Evolutionary conservation across 2,888 invertebrate species (phyloP), one percentile per base, ranked within the genome.

Genomic region (Caenorhabditis sp.): DNA sequence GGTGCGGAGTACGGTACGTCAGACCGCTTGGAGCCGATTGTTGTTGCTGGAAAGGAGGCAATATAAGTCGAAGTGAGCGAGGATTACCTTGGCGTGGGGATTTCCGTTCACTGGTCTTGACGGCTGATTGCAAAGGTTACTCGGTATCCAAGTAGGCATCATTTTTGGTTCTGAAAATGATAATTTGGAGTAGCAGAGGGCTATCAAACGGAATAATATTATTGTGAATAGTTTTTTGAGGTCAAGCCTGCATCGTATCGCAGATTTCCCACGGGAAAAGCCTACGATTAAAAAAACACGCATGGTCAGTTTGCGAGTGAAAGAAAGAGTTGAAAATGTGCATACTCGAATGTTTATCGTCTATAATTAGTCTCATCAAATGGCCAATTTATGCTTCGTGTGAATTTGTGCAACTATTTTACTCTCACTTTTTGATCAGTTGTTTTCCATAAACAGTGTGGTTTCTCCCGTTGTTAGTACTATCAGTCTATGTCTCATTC

Each of bases 11-110:
- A n/a, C 50, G 68, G 22, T 68, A 68, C 2, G 58, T 6, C 24
- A 56, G 32, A 22, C 50, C 41, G 11, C 22, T 58, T 5, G 68
- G 68, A n/a, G 68, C 68, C 17, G 68, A 68, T 50, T 68, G 68
- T 11, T 68, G 68, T 8, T 50, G 39, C 35, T 52, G 22, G 13
- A 35, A 35, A 4, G 2, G 11, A 2, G 8, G n/a, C n/a, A n/a
- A 50, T 8, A 20, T 35, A 17, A 4, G 6, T 20, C 17, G 17
- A 32, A 15, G 9, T 3, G 15, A 17, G 15, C 13, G 26, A 15
- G 1, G 50, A 3, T 7, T 30, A 52, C 52, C 20, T 50, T 68
- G 9, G 58, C 68, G 8, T 24, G 43, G n/a, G 32, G 63, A 9
- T 63, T 53, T 26, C 63, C 63, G 17, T 63, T 48, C 24, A n/a